Conservation (phyloP, 2,888 invertebrate species). For the Netelia melanura region DNA sequence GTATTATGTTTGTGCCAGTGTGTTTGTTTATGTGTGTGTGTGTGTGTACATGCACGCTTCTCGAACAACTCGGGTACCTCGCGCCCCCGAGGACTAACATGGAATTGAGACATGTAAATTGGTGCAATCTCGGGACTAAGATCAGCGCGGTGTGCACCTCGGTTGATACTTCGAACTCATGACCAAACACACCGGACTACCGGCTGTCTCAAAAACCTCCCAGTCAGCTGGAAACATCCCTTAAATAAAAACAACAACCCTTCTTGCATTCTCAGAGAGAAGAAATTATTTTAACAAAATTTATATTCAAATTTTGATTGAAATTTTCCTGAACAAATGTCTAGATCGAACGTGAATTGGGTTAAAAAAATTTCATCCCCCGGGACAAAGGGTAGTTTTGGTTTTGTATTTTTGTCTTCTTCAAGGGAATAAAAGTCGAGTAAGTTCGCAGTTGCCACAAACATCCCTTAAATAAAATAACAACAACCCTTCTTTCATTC, state of each 20-base stretch:
- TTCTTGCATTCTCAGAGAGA: background rate
- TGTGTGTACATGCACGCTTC: constrained; percentile 45
- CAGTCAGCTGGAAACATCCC: background rate
- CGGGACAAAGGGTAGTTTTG: too few species aligned
- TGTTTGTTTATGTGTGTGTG: background rate
- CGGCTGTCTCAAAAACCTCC: constrained; percentile 73
- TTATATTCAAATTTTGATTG: too few species aligned
- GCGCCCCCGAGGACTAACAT: constrained; percentile 75
- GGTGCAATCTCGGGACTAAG: constrained; percentile 81
- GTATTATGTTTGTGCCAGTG: background rate
- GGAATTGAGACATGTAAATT: constrained; percentile 84
- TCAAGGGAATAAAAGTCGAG: background rate
- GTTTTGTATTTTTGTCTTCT: too few species aligned
- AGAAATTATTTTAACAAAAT: background rate
- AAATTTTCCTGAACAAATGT: too few species aligned
- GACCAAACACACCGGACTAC: constrained; percentile 74
- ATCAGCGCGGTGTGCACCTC: constrained; percentile 76
- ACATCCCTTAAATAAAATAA: background rate
- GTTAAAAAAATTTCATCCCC: too few species aligned
- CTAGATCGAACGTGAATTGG: too few species aligned
- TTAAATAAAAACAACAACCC: background rate
- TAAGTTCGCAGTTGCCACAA: background rate
- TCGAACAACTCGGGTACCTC: constrained; percentile 72
- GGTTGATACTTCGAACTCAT: constrained; percentile 74
- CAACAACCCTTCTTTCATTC: too few species aligned